A percentile compares a stretch with the other conserved stretches of the same genome.
These are phyloP conservation scores for Synergus gifuensis DNA, from an alignment of 2,888 invertebrate genomes.

Conservation along the genomic window DNA sequence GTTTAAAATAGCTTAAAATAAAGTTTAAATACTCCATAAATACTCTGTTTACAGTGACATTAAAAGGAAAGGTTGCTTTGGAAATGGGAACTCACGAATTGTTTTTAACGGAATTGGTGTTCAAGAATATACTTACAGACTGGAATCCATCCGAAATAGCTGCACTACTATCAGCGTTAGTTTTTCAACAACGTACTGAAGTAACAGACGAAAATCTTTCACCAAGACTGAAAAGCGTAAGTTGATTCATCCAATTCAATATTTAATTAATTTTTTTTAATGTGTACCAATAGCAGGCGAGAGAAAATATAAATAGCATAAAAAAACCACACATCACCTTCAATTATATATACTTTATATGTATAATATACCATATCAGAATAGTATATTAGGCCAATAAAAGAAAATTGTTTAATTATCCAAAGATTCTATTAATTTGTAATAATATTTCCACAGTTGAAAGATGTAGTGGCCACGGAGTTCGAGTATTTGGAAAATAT, in stretches of 20 bases:
- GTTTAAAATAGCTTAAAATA: neutral
- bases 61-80: slow-evolving; percentile 92
- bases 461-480: slow-evolving; percentile 84
- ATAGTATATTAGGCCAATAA: no score
- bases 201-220: slow-evolving; percentile 49
- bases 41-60: slow-evolving; percentile 80
- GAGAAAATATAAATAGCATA: no score
- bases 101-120: slow-evolving; percentile 95
- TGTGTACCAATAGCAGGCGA: neutral
- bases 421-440: slow-evolving; percentile 2
- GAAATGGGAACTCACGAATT: slow-evolving; percentile 94
- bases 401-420: neutral
- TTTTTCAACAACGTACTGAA: slow-evolving; percentile 90
- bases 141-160: slow-evolving; percentile 95
- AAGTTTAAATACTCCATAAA: slow-evolving; percentile 16
- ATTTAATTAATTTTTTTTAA: neutral
- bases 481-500: slow-evolving; percentile 83
- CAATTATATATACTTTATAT: no score
- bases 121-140: slow-evolving; percentile 92
- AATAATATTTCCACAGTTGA: slow-evolving; percentile 80
- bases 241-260: neutral
- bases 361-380: no score
- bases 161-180: slow-evolving; percentile 93
- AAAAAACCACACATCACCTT: no score
- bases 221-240: slow-evolving; percentile 81